Evolutionary conservation across 2,113 vertebrate genomes (phyloP), one percentile per base, ranked within the genome.

Genomic region (Ploceus nigricollis): DNA sequence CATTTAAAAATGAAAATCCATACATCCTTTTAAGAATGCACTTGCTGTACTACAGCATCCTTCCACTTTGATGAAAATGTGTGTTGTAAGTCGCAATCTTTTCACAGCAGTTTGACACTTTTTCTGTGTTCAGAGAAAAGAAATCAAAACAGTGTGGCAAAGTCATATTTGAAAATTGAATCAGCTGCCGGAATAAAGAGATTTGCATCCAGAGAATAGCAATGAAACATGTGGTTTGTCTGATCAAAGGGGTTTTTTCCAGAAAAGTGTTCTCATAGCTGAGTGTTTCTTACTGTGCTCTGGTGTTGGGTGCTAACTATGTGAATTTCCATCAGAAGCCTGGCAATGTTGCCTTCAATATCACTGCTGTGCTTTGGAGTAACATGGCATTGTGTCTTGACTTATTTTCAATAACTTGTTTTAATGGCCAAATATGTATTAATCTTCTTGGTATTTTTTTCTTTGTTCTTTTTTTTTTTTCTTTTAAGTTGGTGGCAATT

Each of bases 401-500:
- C 17, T 94, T 82, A 21, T 42, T 93, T 87, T 79, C 66, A 68
- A 1, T 79, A 33, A 31, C 42, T 48, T 51, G 24, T 77, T 93
- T 86, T 60, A 72, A 33, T 82, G 25, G 53, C 27, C 44, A 70
- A 25, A 42, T 78, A 53, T 3, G 3, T 89, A 56, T 70, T 88
- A 58, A 94, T 86, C 6, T 20, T 89, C n/a, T 69, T 60, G 4
- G 6, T 42, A 2, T 39, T 35, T 28, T 54, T n/a, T 57, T 13
- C 54, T 27, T 63, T 23, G 48, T 30, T 87, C 18, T 13, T 24
- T 69, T 39, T 40, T 11, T 27, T 27, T 71, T 25, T 14, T 93
- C 12, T 89, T 42, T 69, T 8, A 97, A 99, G 99, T 99, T 77
- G 99, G 98, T 48, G 99, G 99, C 23, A 99, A 98, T 96, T 99